Base-by-base conservation (phyloP, 2,797 vertebrate genomes). In the Sebastes itinus region DNA sequence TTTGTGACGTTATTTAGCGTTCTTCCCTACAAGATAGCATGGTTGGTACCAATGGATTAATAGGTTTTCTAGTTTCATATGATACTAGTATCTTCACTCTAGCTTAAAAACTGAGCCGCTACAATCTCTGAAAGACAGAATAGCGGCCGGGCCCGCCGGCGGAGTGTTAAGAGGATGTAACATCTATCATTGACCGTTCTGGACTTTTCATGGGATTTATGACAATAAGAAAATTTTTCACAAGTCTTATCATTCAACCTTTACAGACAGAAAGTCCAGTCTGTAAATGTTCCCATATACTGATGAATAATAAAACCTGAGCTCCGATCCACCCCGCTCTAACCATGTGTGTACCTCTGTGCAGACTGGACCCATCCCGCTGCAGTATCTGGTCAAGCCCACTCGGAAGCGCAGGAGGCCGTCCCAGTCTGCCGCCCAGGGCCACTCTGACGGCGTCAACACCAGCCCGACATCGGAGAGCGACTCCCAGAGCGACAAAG, bases 371-470 rank as follows among this genome's bases (percentile, higher is more conserved):
- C 98, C 98, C 32, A 94, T 99, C 73, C 97, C 98, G 0, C 93
- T 99, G 85, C 98, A 99, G 93, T 99, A 99, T 81, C 95, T 98
- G 11, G 98, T 99, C 73, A 98, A 98, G 80, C 98, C 98, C 2
- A 94, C 96, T 79, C 94, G 97, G 94, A 97, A 98, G 92, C 95
- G 94, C 63, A 70, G 92, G 80, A 85, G 93, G 87, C 80, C 87
- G 22, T 92, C 92, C 49, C 92, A 94, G 79, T 83, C 94, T 14
- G 49, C 96, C 56, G n/a, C 96, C 85, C 52, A 96, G 93, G 46
- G 91, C 88, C 93, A 96, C 55, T 95, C 97, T 0, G 97, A 97
- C 65, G 95, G 95, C 70, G 95, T 97, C 86, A 97, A 97, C 90
- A 97, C 97, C 76, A 97, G 97, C 61, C 96, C 97, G 1, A 96